Evolutionary conservation across 2,888 invertebrate species (phyloP).

Genomic region (Nemapogon koenigi): DNA sequence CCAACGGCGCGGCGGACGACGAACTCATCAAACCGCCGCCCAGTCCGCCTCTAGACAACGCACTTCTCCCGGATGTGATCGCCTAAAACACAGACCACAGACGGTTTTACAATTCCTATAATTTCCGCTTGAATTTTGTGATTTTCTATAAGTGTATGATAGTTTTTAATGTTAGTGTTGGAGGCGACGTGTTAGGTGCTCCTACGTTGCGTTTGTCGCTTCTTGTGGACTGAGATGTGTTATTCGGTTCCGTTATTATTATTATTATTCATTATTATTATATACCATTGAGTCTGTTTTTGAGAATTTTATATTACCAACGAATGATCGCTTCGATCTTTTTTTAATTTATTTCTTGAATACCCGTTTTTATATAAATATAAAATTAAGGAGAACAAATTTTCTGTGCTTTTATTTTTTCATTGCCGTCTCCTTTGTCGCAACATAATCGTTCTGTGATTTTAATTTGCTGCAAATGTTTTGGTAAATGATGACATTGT

Average conservation of each 20-base stretch:
- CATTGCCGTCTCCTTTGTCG: conserved; percentile 7
- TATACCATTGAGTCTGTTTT: conserved; percentile 54
- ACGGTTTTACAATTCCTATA: conserved; percentile 40
- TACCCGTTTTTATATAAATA: conserved; percentile 64
- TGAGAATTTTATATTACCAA: conserved; percentile 66
- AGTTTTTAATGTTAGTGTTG: conserved; percentile 37
- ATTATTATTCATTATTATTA: conserved; percentile 42
- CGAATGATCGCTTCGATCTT: conserved; percentile 58
- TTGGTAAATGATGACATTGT: conserved; percentile 7
- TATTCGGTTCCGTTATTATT: not conserved
- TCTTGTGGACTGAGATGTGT: conserved; percentile 1
- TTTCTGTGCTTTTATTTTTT: conserved; percentile 3
- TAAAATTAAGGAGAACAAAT: conserved; percentile 51
- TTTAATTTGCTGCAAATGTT: conserved; percentile 7
- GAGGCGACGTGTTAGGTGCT: conserved; percentile 30
- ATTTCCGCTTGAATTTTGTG: conserved; percentile 64
- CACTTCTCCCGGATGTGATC: conserved; percentile 54
- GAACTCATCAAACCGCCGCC: conserved; percentile 44
- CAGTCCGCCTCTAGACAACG: conserved; percentile 30
- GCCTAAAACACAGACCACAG: conserved; percentile 32
- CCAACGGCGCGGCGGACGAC: conserved; percentile 26
- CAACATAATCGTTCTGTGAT: conserved; percentile 4
- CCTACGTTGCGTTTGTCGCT: conserved; percentile 2
- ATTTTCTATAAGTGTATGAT: conserved; percentile 58
- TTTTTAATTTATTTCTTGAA: conserved; percentile 63